Conservation (phyloP, 2,888 invertebrate genomes). For the Drepanosiphum platanoidis region DNA sequence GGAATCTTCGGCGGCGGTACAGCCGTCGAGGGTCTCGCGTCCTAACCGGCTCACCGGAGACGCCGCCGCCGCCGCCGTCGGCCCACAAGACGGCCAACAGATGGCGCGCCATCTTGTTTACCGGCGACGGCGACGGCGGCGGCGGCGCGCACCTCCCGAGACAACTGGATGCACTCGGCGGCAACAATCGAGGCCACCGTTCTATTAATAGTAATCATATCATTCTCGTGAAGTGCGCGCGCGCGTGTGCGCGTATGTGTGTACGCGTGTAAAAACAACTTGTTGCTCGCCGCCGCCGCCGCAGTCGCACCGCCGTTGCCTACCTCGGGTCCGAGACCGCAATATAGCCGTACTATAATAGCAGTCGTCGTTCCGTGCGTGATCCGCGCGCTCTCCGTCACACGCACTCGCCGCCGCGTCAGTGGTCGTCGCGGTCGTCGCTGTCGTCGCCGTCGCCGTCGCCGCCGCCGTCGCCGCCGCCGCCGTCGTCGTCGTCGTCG, state of each 20-base stretch:
- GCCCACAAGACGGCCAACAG: background rate
- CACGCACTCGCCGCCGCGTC: too few relatives aligned
- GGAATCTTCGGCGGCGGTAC: too few relatives aligned
- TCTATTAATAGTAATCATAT: conserved; percentile 61
- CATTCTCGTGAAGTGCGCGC: conserved; percentile 41
- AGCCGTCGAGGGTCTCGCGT: background rate
- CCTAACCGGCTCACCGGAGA: background rate
- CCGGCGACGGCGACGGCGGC: background rate
- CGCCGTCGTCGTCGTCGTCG: background rate
- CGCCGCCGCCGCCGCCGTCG: background rate
- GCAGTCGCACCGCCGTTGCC: background rate
- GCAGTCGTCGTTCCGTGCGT: conserved; percentile 35
- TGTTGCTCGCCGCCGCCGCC: conserved; percentile 55
- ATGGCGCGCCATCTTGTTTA: background rate
- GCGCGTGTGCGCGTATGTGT: background rate
- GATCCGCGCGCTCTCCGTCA: conserved; percentile 34
- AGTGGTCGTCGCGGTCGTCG: background rate
- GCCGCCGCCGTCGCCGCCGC: background rate
- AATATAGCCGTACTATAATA: too few relatives aligned
- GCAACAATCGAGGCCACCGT: conserved; percentile 54
- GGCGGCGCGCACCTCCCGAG: conserved; percentile 24
- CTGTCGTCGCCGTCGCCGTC: background rate
- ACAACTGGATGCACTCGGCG: conserved; percentile 53
- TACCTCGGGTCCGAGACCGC: background rate
- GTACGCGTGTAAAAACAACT: conserved; percentile 46